These are phyloP conservation scores for Chelon labrosus DNA, from an alignment of 2,797 vertebrate species.

Conservation along the genomic window DNA sequence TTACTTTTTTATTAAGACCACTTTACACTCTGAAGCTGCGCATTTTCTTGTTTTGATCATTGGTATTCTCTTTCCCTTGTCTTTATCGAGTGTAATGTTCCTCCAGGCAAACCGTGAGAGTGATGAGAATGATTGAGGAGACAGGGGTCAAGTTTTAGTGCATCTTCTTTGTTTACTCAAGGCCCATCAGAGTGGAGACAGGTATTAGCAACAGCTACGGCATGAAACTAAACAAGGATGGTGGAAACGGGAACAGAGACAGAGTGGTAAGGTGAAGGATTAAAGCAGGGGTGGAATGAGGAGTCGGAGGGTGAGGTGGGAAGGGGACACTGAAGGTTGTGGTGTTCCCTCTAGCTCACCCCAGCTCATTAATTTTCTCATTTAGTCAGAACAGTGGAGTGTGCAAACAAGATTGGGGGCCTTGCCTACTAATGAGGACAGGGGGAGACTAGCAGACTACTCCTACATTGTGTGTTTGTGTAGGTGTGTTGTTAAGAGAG, in stretches of 20 bases:
- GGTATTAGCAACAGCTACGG: constrained; percentile 23
- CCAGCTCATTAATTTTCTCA: constrained; percentile 84
- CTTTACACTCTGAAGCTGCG: constrained; percentile 10
- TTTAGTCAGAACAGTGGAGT: constrained; percentile 82
- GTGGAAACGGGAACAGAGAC: constrained; percentile 23
- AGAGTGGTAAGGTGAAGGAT: constrained; percentile 41
- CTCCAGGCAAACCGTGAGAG: not conserved
- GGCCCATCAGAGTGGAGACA: not conserved
- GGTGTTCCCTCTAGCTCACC: constrained; percentile 67
- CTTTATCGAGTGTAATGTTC: constrained; percentile 11
- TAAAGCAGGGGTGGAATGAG: constrained; percentile 33
- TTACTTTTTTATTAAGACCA: constrained; percentile 22
- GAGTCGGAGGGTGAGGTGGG: constrained; percentile 14
- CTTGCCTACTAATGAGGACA: constrained; percentile 78
- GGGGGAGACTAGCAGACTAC: constrained; percentile 48
- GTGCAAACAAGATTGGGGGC: constrained; percentile 77
- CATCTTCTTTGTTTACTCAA: constrained; percentile 47
- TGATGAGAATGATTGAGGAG: not conserved
- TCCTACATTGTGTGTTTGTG: constrained; percentile 30
- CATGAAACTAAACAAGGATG: constrained; percentile 50
- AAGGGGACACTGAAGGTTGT: constrained; percentile 60
- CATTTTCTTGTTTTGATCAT: not conserved
- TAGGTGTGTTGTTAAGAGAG: constrained; percentile 22
- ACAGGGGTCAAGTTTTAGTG: constrained; percentile 33
- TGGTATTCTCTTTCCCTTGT: constrained; percentile 11